Evolutionary conservation across 2,888 invertebrate genomes (phyloP).

Genomic region (Sinhomidia bicolor): DNA sequence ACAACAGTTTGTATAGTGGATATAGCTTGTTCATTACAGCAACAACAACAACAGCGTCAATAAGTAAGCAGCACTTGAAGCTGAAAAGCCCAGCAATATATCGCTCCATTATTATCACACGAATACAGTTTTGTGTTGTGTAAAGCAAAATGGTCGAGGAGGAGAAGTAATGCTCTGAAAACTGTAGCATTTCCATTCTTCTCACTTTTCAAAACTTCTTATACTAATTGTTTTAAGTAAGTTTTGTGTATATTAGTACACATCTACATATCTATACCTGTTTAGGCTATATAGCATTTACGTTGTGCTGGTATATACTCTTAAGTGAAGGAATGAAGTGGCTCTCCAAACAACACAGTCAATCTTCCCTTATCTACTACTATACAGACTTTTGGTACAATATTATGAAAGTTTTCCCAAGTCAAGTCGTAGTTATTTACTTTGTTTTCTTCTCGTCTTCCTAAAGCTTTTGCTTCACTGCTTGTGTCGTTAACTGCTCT

Average conservation of each 20-base stretch:
- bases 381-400: constrained; percentile 34
- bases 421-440: neutral
- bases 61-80: neutral
- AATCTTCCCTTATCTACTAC: constrained; percentile 26
- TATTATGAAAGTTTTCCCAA: constrained; percentile 35
- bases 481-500: constrained; percentile 37
- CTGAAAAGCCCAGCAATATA: neutral
- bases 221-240: constrained; percentile 8
- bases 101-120: neutral
- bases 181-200: neutral
- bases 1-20: too few relatives aligned
- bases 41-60: neutral
- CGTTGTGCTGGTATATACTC: neutral
- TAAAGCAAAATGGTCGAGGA: neutral
- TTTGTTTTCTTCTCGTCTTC: neutral
- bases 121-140: neutral
- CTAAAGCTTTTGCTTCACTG: constrained; percentile 1
- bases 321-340: neutral
- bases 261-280: too few relatives aligned
- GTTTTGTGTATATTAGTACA: neutral
- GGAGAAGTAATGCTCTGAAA: neutral
- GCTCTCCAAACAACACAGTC: constrained; percentile 25
- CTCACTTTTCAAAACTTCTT: neutral
- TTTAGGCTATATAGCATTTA: neutral
- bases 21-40: too few relatives aligned